Percentiles rank a stretch among this genome's conserved stretches.
phyloP scores from a whole-genome alignment of 1,140 invertebrate genomes.

The Arctopsyche grandis region DNA sequence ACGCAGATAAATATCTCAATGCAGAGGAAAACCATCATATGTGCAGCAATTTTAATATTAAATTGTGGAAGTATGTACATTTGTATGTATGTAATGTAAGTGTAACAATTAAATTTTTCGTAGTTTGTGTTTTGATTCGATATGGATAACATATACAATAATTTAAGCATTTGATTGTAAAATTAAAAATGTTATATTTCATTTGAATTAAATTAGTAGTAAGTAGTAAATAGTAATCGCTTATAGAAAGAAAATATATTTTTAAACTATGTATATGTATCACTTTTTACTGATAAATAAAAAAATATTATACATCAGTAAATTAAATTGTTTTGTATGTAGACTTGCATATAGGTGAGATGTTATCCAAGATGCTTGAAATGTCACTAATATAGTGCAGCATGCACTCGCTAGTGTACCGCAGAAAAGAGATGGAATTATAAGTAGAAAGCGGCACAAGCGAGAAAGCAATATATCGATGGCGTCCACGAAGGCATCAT shows the following conservation, averaged over 20 bases:
- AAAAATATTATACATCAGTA: no score
- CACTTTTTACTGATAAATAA: no score
- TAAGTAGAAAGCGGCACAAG: not conserved
- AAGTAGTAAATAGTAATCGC: no score
- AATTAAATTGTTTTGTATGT: not conserved
- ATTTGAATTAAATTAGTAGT: no score
- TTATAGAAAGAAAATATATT: slow-evolving; percentile 4
- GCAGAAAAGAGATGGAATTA: not conserved
- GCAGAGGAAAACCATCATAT: slow-evolving; percentile 20
- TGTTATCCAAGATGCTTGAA: slow-evolving; percentile 41
- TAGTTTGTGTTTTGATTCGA: no score
- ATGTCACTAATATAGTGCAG: slow-evolving; percentile 46
- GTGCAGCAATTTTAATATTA: not conserved
- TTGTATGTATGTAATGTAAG: not conserved
- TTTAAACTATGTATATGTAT: no score
- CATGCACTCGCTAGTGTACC: slow-evolving; percentile 18
- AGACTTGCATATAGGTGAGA: slow-evolving; percentile 27
- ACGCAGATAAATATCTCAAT: slow-evolving; percentile 29
- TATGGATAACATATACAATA: no score
- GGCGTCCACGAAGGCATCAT: slow-evolving; percentile 2
- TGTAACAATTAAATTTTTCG: no score
- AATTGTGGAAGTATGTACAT: not conserved
- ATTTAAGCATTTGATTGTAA: no score
- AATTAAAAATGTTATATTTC: no score
- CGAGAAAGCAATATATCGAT: slow-evolving; percentile 1